Evolutionary conservation across 2,113 vertebrate species (phyloP), one percentile per base, ranked within the genome.

Genomic region (Apeltes quadracus): DNA sequence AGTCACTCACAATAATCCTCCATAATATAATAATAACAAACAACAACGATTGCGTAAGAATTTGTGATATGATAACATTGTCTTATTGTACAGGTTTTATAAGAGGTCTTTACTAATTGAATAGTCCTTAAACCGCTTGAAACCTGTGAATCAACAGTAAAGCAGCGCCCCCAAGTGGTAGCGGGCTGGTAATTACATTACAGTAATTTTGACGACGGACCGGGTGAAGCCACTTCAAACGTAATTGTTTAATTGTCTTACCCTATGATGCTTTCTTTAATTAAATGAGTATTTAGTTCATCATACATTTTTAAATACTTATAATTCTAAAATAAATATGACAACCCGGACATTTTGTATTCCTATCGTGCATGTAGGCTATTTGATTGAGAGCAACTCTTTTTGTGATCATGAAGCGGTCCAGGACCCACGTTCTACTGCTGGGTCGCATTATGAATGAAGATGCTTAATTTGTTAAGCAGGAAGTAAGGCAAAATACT

Each of bases 141-240:
- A 27, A 25, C 4, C 1, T 1, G 1, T 65, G 15, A 41, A 72
- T 32, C 7, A 48, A 50, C 9, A 76, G 76, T 36, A 13, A 36
- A 64, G 16, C 18, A 66, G 84, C 74, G 83, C 78, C 87, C 39
- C 58, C 88, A 8, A 53, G 85, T 82, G 88, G 86, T 22, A 29
- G 29, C 9, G 1, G 56, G 3, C 7, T 57, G 66, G 15, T 34
- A 53, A 12, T 66, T 23, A 36, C 5, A 50, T 11, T 32, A 20
- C 29, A n/a, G n/a, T n/a, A n/a, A n/a, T n/a, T 48, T 20, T 12
- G 39, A 29, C 15, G 7, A 51, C 3, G 1, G 1, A 64, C 44
- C 1, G 8, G 39, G 25, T 62, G 18, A 75, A 72, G n/a, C 48
- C 10, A 22, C 44, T 6, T 61, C 10, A 29, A 46, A 5, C 43